Conservation (phyloP, 2,888 invertebrate genomes). For the Acholoe squamosa region DNA sequence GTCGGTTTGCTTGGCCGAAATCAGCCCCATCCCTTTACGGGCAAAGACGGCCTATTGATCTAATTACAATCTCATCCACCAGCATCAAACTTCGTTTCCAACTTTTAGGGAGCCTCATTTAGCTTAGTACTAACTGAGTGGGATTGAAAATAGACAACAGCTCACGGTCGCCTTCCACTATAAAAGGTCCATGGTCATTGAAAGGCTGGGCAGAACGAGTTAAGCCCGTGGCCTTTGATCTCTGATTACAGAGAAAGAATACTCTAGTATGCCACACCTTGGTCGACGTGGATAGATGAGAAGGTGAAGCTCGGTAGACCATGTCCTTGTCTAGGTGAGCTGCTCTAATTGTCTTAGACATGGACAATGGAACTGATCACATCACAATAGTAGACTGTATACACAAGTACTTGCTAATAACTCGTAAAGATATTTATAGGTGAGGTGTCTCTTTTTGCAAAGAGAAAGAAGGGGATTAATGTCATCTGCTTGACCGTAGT, state of each 20-base stretch:
- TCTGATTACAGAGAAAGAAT: slow-evolving; percentile 12
- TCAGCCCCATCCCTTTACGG: not conserved
- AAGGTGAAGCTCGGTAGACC: not conserved
- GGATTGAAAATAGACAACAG: not conserved
- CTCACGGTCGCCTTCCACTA: not conserved
- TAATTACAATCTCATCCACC: slow-evolving; percentile 34
- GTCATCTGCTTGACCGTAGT: not conserved
- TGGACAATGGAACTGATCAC: not conserved
- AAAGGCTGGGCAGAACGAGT: not conserved
- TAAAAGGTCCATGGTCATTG: not conserved
- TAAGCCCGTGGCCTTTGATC: not conserved
- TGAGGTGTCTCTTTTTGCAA: too few species aligned
- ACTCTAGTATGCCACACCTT: not conserved
- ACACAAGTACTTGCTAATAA: not conserved
- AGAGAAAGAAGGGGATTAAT: not conserved
- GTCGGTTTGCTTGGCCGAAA: not conserved
- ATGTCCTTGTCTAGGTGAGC: not conserved
- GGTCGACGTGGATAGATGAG: not conserved
- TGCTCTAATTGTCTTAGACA: not conserved
- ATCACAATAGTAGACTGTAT: not conserved
- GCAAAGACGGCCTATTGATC: slow-evolving; percentile 8
- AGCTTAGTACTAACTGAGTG: not conserved
- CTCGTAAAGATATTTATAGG: not conserved
- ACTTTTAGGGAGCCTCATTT: slow-evolving; percentile 1
- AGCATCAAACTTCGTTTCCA: slow-evolving; percentile 4